Evolutionary conservation across 2,113 vertebrate species (phyloP).

Genomic region (Formicarius rufipectus): DNA sequence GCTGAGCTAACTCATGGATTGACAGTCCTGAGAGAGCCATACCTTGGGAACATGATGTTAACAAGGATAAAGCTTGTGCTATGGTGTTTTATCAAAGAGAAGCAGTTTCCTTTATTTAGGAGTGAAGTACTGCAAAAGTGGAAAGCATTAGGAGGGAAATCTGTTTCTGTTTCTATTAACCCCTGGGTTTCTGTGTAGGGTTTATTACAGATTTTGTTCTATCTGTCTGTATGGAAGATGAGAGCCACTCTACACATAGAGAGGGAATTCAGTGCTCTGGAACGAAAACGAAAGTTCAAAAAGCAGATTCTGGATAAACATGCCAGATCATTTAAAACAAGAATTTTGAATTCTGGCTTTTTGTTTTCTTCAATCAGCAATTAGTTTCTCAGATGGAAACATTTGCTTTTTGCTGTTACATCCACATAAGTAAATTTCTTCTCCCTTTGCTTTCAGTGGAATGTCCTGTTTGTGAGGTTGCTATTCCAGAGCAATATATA

Average conservation of each 20-base stretch:
- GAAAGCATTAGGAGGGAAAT: neutral
- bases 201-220: neutral
- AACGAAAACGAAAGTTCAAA: neutral
- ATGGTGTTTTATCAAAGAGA: neutral
- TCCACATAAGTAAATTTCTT: neutral
- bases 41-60: fast-evolving
- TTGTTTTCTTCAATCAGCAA: neutral
- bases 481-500: conserved; percentile 81
- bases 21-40: neutral
- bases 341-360: neutral
- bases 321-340: neutral
- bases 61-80: neutral
- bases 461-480: conserved; percentile 89
- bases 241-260: neutral
- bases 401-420: neutral
- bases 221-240: neutral
- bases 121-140: neutral
- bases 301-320: neutral
- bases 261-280: neutral
- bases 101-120: neutral
- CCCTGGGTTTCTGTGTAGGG: neutral
- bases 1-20: neutral
- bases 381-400: neutral
- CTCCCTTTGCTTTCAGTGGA: conserved; percentile 81
- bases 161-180: neutral